Evolutionary conservation across 2,888 invertebrate species (phyloP), one percentile per base, ranked within the genome.

Genomic region (Lasioglossum oenotherae): DNA sequence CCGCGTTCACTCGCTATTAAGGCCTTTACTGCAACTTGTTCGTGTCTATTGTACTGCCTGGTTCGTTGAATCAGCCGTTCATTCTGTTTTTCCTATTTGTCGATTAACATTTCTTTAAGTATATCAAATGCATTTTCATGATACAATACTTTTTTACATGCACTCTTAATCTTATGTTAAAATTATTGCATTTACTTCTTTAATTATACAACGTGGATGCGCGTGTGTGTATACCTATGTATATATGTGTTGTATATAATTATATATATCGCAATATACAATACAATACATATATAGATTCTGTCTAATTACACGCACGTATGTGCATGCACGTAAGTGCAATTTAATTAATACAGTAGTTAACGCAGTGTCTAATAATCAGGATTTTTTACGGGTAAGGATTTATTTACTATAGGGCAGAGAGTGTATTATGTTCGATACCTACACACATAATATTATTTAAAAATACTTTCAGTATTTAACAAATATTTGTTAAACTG

Each of bases 51-150:
- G 60, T 73, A 77, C 46, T 72, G 38, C n/a, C 74, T 64, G 31
- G 38, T 64, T 82, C 46, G 64, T 23, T 44, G 27, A 76, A 86
- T 85, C 64, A 85, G 44, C 64, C 57, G 38, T 81, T 60, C 27
- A 78, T 80, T 81, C 74, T 74, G 75, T 76, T 86, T 87, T 86
- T 72, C 16, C 44, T 76, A 35, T 14, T 73, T 78, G 49, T 31
- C 31, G 60, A 71, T n/a, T 75, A 16, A 35, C 31, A 80, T 60
- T 69, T 53, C 23, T 53, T 38, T 23, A 6, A 38, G 69, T 44
- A 46, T 35, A 73, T 49, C 73, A 79, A 23, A 38, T 64, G n/a
- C n/a, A 64, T 74, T 53, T 74, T 35, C 14, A 12, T 5, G 19
- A 19, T 35, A 35, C 10, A 4, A n/a, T 71, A 1, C n/a, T 12